A percentile compares a stretch with the other conserved stretches of the same genome.
phyloP scores from a whole-genome alignment of 2,888 invertebrate genomes.

The Psylliodes chrysocephalus region DNA sequence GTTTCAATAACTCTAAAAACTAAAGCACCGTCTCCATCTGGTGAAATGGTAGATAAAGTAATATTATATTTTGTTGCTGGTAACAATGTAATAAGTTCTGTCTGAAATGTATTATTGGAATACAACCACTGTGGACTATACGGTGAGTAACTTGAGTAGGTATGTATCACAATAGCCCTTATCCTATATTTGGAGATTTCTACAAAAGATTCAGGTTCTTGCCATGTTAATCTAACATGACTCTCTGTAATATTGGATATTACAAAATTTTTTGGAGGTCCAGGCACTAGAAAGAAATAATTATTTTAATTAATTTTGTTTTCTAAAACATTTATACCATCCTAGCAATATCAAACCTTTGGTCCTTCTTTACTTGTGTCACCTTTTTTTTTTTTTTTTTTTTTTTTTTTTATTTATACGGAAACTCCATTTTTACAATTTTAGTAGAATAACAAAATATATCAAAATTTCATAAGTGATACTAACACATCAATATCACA shows the following conservation, averaged over 20 bases:
- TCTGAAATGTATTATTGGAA: constrained; percentile 69
- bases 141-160: constrained; percentile 68
- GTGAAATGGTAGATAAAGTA: constrained; percentile 74
- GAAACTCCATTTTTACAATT: no score
- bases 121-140: constrained; percentile 70
- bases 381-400: no score
- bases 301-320: no score
- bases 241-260: constrained; percentile 72
- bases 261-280: constrained; percentile 74
- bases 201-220: constrained; percentile 67
- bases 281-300: constrained; percentile 66
- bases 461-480: no score
- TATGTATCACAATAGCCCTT: constrained; percentile 67
- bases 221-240: constrained; percentile 71
- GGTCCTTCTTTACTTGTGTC: no score
- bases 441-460: neutral
- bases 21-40: constrained; percentile 70
- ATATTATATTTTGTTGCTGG: constrained; percentile 83
- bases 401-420: no score
- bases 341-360: no score
- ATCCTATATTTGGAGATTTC: constrained; percentile 69
- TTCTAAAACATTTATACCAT: no score
- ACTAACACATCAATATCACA: no score
- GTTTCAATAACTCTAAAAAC: constrained; percentile 73
- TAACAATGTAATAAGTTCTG: constrained; percentile 72